Base-by-base conservation (phyloP, 2,113 vertebrate genomes). In the Sinosuthora webbiana region DNA sequence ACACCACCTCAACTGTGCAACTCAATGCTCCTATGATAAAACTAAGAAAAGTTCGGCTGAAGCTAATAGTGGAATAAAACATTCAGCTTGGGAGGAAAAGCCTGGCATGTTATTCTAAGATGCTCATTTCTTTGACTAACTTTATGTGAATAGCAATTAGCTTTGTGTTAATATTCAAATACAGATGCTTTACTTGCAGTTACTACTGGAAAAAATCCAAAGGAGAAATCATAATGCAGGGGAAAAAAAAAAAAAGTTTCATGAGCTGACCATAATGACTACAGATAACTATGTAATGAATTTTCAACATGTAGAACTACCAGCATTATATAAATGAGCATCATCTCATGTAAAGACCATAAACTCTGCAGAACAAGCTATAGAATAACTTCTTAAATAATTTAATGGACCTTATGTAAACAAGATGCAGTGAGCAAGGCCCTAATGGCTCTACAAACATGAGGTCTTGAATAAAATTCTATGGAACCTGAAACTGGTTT, bases 401-500 rank as follows among this genome's bases (percentile, higher is more conserved):
- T 91, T 95, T 70, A 94, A 52, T 82, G 20, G 74, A 74, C 7
- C 14, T 64, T 91, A 62, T 35, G 23, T 87, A 89, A 96, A 89
- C 47, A 90, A 83, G 83, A 20, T 71, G 27, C 62, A 91, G 74
- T 49, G 12, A 78, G 23, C 12, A 88, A 65, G 20, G 10, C 28
- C n/a, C 8, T 84, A 67, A 80, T 80, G 76, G 16, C 47, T 94
- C 50, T 83, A 42, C 33, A 45, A 76, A 82, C 74, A 49, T 13
- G 9, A 90, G 13, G 13, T 67, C 92, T 57, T 82, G 30, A 57
- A 16, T 87, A 65, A 53, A 69, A 89, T 41, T 83, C 28, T 49
- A 11, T 7, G 60, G 37, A 95, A 64, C 22, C 25, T 91, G 22
- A 21, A 82, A 62, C 35, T 89, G 60, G 4, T 62, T 89, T 75